Base-by-base conservation (phyloP, 1,140 invertebrate genomes). In the Ceratina japonica region DNA sequence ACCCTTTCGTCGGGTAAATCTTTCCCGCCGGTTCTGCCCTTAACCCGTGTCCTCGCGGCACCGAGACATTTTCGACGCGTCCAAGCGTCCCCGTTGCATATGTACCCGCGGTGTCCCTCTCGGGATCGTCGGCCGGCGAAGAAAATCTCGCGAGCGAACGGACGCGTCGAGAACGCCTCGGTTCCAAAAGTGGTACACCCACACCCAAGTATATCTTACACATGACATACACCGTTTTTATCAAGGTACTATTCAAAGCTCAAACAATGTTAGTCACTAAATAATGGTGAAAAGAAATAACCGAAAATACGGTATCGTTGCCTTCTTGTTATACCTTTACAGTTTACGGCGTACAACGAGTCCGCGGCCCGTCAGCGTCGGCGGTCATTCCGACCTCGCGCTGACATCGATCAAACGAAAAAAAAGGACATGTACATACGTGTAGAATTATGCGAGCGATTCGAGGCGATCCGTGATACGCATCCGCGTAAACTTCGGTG, bases 221-320 rank as follows among this genome's bases (percentile, higher is more conserved):
- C 92, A 92, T 92, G 91, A 93, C 92, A 92, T 93, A 92, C 89
- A 93, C 90, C 91, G 91, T 92, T 92, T 92, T 92, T 88, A 92
- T 92, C 88, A 92, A 92, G 88, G 89, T 92, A 93, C 91, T 93
- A 92, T 92, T 92, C 90, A 89, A 92, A 93, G 92, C 92, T 93
- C 91, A 92, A 93, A 93, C 91, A 92, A 92, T 92, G 92, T 93
- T 93, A 93, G 91, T 93, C 90, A 93, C 91, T 92, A 93, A 88
- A 90, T 93, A 92, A 92, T 92, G 90, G 91, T 93, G 91, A 91
- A 91, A 91, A 91, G 80, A 92, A 91, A 90, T 88, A 91, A 90
- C 82, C 89, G 88, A 91, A 91, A 90, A 87, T 87, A 89, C 81
- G 88, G 87, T 90, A 89, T 83, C 81, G 56, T 85, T 69, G 85